Base-by-base conservation (phyloP, 2,888 invertebrate species). In the Limnephilus lunatus region DNA sequence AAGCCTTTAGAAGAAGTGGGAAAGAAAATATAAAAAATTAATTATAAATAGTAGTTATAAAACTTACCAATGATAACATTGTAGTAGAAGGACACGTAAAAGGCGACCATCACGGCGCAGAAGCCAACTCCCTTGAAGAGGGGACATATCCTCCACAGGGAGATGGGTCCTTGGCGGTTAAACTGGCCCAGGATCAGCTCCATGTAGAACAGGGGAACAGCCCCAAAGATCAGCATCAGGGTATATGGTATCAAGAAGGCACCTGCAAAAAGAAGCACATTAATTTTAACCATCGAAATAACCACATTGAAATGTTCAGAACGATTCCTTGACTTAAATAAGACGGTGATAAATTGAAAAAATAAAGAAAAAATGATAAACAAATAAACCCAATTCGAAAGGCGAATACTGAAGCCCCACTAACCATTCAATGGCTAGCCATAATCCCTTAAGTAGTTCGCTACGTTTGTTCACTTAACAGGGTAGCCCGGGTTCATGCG, bases 81-180 rank as follows among this genome's bases (percentile, higher is more conserved):
- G 96, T 98, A 98, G 95, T 98, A 98, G 95, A 98, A 98, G 0
- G 98, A 98, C 25, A 98, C 97, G 95, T 97, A 98, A 95, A 98
- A 98, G 25, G 98, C 98, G 81, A 98, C 97, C 95, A 98, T 96
- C 82, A 98, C 98, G 31, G 98, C 97, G 95, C 98, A 98, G 95
- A 98, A 98, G 90, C 98, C 98, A 68, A 98, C 97, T 98, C 98
- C 98, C 97, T 98, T 98, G 94, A 98, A 98, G 80, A 98, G 95
- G 0, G 98, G 98, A 94, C 98, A 98, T 94, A 98, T 98, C 94
- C 97, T 97, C 98, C 98, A 98, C n/a, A 98, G 95, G 53, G 97
- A 97, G 93, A 98, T 97, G 32, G 98, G 98, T 35, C 98, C 98
- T 95, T 97, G 97, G 92, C 97, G 95, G 95, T 97, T 97, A 95